Percentiles rank a stretch among this genome's conserved stretches.
These are phyloP conservation scores for Ophioderma brevispina DNA, from an alignment of 35 echinoderm and acorn worm genomes.

Conservation along the genomic window DNA sequence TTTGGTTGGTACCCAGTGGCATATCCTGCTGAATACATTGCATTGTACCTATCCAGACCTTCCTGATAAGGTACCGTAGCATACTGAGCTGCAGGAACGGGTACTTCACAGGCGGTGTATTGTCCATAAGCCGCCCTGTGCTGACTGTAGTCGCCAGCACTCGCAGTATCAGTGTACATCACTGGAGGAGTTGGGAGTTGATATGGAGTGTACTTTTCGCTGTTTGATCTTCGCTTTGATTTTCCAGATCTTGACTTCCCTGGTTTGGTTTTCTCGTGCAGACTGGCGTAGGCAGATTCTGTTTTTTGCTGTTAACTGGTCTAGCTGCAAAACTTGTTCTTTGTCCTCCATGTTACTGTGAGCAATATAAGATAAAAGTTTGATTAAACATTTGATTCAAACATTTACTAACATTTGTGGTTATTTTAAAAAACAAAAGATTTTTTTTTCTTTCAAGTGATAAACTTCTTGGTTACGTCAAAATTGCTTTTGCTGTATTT, in stretches of 20 bases:
- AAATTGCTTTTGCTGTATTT: too few relatives aligned
- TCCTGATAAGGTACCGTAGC: slow-evolving; percentile 85
- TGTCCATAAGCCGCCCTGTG: slow-evolving; percentile 76
- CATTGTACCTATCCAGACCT: slow-evolving; percentile 86
- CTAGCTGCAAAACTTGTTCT: slow-evolving; percentile 80
- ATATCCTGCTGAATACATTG: slow-evolving; percentile 86
- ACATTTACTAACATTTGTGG: too few relatives aligned
- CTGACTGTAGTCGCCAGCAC: slow-evolving; percentile 70
- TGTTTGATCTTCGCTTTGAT: slow-evolving; percentile 66
- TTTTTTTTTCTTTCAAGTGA: too few relatives aligned
- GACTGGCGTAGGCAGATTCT: slow-evolving; percentile 79
- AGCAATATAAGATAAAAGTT: too few relatives aligned
- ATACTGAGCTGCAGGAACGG: slow-evolving; percentile 61
- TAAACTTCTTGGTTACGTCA: too few relatives aligned
- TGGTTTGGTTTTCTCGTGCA: slow-evolving; percentile 76
- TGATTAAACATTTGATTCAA: too few relatives aligned
- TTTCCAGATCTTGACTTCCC: slow-evolving; percentile 54
- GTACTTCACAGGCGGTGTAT: slow-evolving; percentile 82
- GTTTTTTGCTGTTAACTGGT: slow-evolving; percentile 96
- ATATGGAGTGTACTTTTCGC: slow-evolving; percentile 73
- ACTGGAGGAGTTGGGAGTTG: slow-evolving; percentile 62
- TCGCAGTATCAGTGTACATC: slow-evolving; percentile 64
- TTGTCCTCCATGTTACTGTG: slow-evolving; percentile 98
- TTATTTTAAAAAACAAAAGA: too few relatives aligned
- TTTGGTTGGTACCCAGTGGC: slow-evolving; percentile 80